phyloP scores from a whole-genome alignment of 2,113 vertebrate genomes.

The Antigone vipio region DNA sequence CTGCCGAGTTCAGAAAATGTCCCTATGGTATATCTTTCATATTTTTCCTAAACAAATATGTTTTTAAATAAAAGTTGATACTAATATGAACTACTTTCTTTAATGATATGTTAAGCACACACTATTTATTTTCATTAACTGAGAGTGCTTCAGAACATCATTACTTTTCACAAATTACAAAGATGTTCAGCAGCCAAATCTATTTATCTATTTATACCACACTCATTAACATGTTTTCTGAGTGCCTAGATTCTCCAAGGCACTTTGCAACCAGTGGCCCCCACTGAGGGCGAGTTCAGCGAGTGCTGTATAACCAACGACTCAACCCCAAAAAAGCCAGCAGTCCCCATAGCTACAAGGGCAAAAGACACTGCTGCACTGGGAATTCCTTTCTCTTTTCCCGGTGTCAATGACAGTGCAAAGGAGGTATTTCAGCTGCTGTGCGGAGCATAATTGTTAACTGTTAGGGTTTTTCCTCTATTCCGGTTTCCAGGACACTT shows the following conservation, averaged over 20 bases:
- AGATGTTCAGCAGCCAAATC: constrained; percentile 41
- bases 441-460: background rate
- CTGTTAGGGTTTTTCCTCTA: background rate
- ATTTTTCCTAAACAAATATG: constrained; percentile 41
- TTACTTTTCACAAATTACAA: constrained; percentile 27
- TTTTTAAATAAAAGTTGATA: constrained; percentile 38
- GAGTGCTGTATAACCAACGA: background rate
- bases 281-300: background rate
- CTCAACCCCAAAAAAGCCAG: background rate
- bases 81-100: constrained; percentile 24
- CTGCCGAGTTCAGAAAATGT: background rate
- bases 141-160: background rate
- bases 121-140: constrained; percentile 39
- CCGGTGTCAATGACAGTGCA: background rate
- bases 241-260: background rate
- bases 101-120: constrained; percentile 10
- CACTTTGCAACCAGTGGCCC: constrained; percentile 12
- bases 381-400: background rate
- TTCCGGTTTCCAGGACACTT: background rate
- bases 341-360: background rate
- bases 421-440: background rate
- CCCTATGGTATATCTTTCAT: background rate
- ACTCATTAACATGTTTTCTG: constrained; percentile 1
- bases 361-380: background rate
- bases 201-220: constrained; percentile 28